A percentile compares a stretch with the other conserved stretches of the same genome.
Conservation (phyloP, 2,888 invertebrate species). For the Eugnorisma glareosa region DNA sequence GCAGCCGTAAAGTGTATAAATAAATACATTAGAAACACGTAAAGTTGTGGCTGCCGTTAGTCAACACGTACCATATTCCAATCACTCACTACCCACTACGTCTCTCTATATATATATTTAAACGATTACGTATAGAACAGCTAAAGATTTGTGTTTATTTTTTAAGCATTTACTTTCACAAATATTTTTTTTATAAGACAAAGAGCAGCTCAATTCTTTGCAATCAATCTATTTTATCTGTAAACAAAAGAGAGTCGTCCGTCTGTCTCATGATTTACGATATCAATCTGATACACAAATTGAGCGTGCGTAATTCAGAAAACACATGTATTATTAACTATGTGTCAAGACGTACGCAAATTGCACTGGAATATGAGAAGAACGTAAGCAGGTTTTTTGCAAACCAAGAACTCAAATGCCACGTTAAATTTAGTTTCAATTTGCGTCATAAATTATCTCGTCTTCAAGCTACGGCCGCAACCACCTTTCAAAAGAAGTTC, state of each 20-base stretch:
- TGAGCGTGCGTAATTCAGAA: constrained; percentile 1
- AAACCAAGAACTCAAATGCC: constrained; percentile 3
- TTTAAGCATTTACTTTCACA: constrained; percentile 25
- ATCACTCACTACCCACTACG: constrained; percentile 44
- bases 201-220: constrained; percentile 3
- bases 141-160: constrained; percentile 29
- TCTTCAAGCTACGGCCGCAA: constrained; percentile 14
- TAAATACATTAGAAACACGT: constrained; percentile 55
- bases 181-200: constrained; percentile 16
- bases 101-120: constrained; percentile 35
- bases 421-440: constrained; percentile 21
- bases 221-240: constrained; percentile 16
- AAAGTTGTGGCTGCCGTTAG: constrained; percentile 46
- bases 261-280: constrained; percentile 3
- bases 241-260: constrained; percentile 15
- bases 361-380: constrained; percentile 7
- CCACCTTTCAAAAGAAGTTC: constrained; percentile 25
- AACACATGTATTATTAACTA: neutral
- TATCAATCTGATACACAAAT: neutral
- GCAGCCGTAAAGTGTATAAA: constrained; percentile 53
- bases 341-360: constrained; percentile 4
- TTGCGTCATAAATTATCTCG: constrained; percentile 43
- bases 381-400: constrained; percentile 19
- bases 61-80: constrained; percentile 50
- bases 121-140: constrained; percentile 33